A percentile compares a stretch with the other conserved stretches of the same genome.
Evolutionary conservation across 1,140 invertebrate genomes (phyloP).

Genomic region (Diorhabda elongata): DNA sequence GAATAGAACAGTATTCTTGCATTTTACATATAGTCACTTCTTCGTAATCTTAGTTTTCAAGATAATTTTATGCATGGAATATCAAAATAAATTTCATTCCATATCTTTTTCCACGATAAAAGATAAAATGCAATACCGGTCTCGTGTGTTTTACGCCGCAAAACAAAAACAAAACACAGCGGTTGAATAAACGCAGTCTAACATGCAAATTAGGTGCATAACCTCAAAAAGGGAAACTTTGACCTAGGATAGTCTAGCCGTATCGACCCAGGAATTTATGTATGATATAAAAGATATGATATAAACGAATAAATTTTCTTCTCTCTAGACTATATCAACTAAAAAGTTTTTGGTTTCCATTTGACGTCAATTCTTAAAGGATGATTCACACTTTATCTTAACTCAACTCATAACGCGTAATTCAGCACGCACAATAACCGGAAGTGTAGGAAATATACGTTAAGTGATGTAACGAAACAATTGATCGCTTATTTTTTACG

Average conservation of each 20-base stretch:
- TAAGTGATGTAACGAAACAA: slow-evolving; percentile 14
- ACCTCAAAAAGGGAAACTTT: slow-evolving; percentile 19
- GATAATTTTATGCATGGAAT: background rate
- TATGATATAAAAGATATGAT: background rate
- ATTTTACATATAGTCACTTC: too few relatives aligned
- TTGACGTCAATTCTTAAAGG: too few relatives aligned
- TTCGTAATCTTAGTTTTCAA: too few relatives aligned
- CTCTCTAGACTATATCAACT: background rate
- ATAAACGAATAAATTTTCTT: background rate
- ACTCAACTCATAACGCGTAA: slow-evolving; percentile 2
- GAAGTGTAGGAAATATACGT: slow-evolving; percentile 11
- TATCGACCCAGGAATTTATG: slow-evolving; percentile 22
- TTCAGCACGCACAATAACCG: slow-evolving; percentile 12
- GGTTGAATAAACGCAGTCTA: background rate
- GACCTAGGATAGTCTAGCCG: slow-evolving; percentile 30
- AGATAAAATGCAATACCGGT: background rate
- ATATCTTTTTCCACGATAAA: background rate
- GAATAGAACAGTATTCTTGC: too few relatives aligned
- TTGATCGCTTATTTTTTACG: slow-evolving; percentile 15
- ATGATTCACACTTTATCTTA: too few relatives aligned
- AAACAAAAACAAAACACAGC: slow-evolving; percentile 4
- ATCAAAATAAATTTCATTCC: background rate
- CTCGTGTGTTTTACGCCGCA: background rate
- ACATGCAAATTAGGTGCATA: slow-evolving; percentile 13
- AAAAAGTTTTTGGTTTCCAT: too few relatives aligned